Percentiles rank a stretch among this genome's conserved stretches.
Conservation (phyloP, 2,888 invertebrate species). For the Gasteruption jaculator region DNA sequence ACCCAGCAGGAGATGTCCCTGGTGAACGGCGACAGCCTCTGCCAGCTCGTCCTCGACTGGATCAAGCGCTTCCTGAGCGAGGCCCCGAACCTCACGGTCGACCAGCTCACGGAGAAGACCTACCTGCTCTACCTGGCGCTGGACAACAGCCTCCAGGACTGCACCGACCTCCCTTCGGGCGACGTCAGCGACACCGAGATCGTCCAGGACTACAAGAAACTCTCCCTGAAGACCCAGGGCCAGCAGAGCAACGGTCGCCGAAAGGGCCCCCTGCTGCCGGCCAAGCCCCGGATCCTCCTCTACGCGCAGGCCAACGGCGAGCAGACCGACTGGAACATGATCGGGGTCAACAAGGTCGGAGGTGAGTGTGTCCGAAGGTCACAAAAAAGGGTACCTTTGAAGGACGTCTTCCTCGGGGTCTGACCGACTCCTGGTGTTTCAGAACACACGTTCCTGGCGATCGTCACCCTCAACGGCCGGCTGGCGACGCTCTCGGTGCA, state of each 20-base stretch:
- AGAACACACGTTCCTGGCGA: conserved; percentile 61
- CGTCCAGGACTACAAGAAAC: conserved; percentile 70
- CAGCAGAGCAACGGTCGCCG: conserved; percentile 47
- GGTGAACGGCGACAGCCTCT: conserved; percentile 58
- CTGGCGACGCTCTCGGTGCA: conserved; percentile 62
- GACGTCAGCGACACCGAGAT: conserved; percentile 69
- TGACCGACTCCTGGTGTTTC: too few species aligned
- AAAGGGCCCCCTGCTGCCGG: conserved; percentile 56
- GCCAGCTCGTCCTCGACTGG: conserved; percentile 65
- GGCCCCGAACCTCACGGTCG: conserved; percentile 44
- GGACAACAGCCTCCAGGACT: conserved; percentile 75
- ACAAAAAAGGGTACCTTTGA: too few species aligned
- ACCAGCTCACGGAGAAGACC: conserved; percentile 59
- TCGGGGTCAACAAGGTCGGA: conserved; percentile 57
- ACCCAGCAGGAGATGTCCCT: conserved; percentile 64
- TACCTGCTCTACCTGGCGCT: conserved; percentile 73
- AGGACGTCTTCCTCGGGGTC: background rate
- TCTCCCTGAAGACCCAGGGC: conserved; percentile 48
- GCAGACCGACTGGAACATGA: conserved; percentile 62
- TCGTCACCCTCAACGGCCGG: conserved; percentile 62
- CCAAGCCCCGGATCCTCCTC: conserved; percentile 61
- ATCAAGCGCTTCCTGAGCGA: conserved; percentile 43
- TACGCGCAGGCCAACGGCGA: conserved; percentile 59
- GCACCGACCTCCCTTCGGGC: conserved; percentile 66
- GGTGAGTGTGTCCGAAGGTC: too few species aligned